A percentile compares a stretch with the other conserved stretches of the same genome.
These are phyloP conservation scores for Haemorhous mexicanus DNA, from an alignment of 2,113 vertebrate genomes.

Conservation along the genomic window DNA sequence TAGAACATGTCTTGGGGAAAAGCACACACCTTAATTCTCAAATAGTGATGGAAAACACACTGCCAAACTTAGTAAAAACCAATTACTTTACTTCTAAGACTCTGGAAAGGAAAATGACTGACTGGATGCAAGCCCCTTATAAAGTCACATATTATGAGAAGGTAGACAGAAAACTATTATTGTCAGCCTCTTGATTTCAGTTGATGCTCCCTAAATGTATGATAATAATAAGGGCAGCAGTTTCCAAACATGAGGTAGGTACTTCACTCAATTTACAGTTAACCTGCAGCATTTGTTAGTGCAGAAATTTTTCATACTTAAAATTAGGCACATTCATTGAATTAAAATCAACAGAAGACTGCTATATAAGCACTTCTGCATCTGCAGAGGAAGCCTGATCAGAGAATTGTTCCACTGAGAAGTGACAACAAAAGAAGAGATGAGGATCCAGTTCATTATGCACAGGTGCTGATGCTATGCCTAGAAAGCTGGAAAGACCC, in stretches of 20 bases:
- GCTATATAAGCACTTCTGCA: conserved; percentile 18
- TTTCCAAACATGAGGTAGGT: not conserved
- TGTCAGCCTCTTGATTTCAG: not conserved
- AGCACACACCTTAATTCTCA: not conserved
- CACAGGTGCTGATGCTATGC: not conserved
- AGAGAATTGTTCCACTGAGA: not conserved
- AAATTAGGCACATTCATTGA: not conserved
- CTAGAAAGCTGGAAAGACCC: not conserved
- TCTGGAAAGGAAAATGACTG: not conserved
- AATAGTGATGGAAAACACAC: not conserved
- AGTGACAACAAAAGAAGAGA: not conserved
- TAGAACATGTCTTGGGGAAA: not conserved
- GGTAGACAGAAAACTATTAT: not conserved
- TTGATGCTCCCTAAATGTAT: not conserved
- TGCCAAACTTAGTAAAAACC: not conserved
- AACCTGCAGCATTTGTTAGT: not conserved
- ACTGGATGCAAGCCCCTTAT: not conserved
- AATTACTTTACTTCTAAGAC: not conserved
- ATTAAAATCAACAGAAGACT: not conserved
- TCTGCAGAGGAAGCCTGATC: not conserved
- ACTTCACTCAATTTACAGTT: not conserved
- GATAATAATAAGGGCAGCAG: not conserved
- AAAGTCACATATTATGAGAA: not conserved
- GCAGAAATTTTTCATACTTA: not conserved
- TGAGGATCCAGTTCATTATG: not conserved